Evolutionary conservation across 2,888 invertebrate genomes (phyloP).

Genomic region (Lymantria dispar): DNA sequence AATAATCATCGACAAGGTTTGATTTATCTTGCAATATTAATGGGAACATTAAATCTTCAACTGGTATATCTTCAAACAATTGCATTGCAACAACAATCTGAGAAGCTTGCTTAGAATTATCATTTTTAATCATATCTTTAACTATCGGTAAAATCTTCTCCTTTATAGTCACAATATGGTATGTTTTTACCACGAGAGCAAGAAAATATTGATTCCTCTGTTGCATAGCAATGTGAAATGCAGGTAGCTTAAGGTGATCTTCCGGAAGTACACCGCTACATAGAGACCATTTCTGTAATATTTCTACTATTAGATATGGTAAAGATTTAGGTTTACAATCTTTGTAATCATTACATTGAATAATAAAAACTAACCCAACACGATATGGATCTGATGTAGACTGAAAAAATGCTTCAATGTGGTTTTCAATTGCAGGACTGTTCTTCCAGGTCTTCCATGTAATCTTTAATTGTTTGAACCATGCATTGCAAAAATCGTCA

Average conservation of each 20-base stretch:
- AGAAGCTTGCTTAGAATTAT: constrained; percentile 88
- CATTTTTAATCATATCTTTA: constrained; percentile 73
- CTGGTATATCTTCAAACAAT: constrained; percentile 85
- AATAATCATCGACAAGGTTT: constrained; percentile 88
- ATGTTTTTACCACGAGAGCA: constrained; percentile 84
- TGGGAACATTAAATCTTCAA: constrained; percentile 89
- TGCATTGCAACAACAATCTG: constrained; percentile 86
- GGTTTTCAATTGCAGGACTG: constrained; percentile 73
- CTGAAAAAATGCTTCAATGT: constrained; percentile 73
- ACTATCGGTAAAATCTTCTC: constrained; percentile 84
- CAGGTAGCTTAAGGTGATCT: constrained; percentile 85
- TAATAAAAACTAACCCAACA: constrained; percentile 81
- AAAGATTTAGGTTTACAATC: constrained; percentile 84
- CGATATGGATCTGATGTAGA: constrained; percentile 82
- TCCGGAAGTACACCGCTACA: constrained; percentile 57
- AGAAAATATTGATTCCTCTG: constrained; percentile 86
- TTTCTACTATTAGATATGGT: constrained; percentile 84
- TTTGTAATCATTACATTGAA: constrained; percentile 84
- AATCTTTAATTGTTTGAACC: constrained; percentile 68
- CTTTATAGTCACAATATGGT: constrained; percentile 83
- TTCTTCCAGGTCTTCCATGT: constrained; percentile 81
- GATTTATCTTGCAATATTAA: constrained; percentile 91
- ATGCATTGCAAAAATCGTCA: constrained; percentile 55
- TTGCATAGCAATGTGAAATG: constrained; percentile 86
- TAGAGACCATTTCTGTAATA: constrained; percentile 78